Percentiles rank a stretch among this genome's conserved stretches.
Evolutionary conservation across 2,888 invertebrate species (phyloP).

Genomic region (Acleris laterana): DNA sequence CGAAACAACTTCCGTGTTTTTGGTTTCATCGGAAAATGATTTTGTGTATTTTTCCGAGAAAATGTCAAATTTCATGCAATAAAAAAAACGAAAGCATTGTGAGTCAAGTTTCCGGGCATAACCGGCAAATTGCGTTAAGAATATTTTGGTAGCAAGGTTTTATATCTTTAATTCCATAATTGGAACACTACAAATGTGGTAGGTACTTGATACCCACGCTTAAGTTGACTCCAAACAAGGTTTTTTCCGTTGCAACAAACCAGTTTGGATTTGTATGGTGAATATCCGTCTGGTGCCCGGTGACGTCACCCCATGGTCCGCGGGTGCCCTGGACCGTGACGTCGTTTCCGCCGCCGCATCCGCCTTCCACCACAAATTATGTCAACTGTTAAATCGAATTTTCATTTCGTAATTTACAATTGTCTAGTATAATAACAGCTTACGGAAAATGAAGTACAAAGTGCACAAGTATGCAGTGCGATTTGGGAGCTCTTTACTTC

Average conservation of each 20-base stretch:
- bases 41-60: too few relatives aligned
- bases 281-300: constrained; percentile 41
- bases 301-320: constrained; percentile 69
- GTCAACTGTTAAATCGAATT: constrained; percentile 70
- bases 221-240: constrained; percentile 7
- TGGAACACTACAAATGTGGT: too few relatives aligned
- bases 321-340: constrained; percentile 72
- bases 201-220: not conserved
- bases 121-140: too few relatives aligned
- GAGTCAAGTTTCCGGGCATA: too few relatives aligned
- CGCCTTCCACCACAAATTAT: constrained; percentile 76
- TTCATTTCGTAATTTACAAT: constrained; percentile 60
- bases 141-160: too few relatives aligned
- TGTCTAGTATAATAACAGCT: constrained; percentile 25
- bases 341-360: constrained; percentile 78
- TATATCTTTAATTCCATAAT: too few relatives aligned
- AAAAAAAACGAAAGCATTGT: too few relatives aligned
- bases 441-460: constrained; percentile 4
- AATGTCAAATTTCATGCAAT: too few relatives aligned
- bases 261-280: constrained; percentile 30
- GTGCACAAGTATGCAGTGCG: not conserved
- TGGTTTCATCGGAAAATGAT: too few relatives aligned
- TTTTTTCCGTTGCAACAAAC: constrained; percentile 25
- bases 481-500: not conserved
- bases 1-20: too few relatives aligned